These are phyloP conservation scores for Acleris laterana DNA, from an alignment of 2,888 invertebrate species.

Conservation along the genomic window DNA sequence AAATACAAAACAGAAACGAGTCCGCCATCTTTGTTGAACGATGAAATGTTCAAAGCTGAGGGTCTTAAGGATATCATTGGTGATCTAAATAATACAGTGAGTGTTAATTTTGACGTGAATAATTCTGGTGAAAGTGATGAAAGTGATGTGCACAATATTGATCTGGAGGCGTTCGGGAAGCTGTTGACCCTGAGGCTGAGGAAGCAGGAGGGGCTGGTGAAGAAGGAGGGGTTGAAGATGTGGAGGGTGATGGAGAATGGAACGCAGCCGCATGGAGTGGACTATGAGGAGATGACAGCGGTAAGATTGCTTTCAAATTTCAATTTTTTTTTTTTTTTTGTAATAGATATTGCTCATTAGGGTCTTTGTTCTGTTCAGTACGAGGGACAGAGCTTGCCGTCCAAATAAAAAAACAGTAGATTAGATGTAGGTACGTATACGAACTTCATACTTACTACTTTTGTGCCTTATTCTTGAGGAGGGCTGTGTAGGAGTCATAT, in stretches of 20 bases:
- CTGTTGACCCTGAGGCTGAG: slow-evolving; percentile 89
- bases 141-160: slow-evolving; percentile 86
- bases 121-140: slow-evolving; percentile 64
- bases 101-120: slow-evolving; percentile 67
- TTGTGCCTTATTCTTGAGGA: too few species aligned
- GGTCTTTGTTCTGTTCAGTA: too few species aligned
- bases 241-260: slow-evolving; percentile 92
- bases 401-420: too few species aligned
- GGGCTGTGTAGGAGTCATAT: too few species aligned
- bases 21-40: slow-evolving; percentile 72
- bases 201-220: slow-evolving; percentile 91
- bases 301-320: slow-evolving; percentile 75
- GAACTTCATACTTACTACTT: too few species aligned
- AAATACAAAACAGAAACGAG: slow-evolving; percentile 63
- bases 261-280: slow-evolving; percentile 90
- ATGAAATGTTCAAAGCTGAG: slow-evolving; percentile 76
- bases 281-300: slow-evolving; percentile 90
- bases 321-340: too few species aligned
- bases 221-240: slow-evolving; percentile 90
- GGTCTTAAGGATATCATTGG: slow-evolving; percentile 70
- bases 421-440: too few species aligned
- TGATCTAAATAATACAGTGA: slow-evolving; percentile 74
- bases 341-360: too few species aligned
- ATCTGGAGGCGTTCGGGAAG: slow-evolving; percentile 92
- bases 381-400: too few species aligned